Percentiles rank a stretch among this genome's conserved stretches.
These are phyloP conservation scores for Plectus sambesii DNA, from an alignment of 1,140 invertebrate species.

Conservation along the genomic window DNA sequence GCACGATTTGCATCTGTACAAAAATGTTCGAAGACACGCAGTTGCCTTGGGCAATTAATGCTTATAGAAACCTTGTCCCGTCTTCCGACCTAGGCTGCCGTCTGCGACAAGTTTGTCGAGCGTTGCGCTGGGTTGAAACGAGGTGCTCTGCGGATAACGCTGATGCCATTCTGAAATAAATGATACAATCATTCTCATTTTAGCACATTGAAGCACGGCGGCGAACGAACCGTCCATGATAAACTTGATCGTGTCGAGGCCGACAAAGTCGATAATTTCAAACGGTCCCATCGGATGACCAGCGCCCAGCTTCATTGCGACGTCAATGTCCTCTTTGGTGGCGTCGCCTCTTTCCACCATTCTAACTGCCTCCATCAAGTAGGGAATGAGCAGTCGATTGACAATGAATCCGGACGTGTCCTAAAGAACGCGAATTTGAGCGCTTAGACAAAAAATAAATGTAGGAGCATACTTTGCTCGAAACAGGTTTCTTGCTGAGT, in stretches of 20 bases:
- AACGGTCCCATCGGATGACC: slow-evolving; percentile 54
- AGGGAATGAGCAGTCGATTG: slow-evolving; percentile 67
- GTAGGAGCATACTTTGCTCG: slow-evolving; percentile 52
- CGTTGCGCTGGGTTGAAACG: slow-evolving; percentile 59
- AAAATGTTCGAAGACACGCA: no score
- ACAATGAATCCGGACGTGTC: slow-evolving; percentile 77
- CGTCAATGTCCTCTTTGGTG: slow-evolving; percentile 49
- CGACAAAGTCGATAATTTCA: slow-evolving; percentile 52
- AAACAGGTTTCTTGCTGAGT: slow-evolving; percentile 63
- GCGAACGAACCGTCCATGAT: slow-evolving; percentile 52
- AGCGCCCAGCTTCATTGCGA: slow-evolving; percentile 53
- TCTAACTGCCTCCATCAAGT: slow-evolving; percentile 61
- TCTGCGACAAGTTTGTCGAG: slow-evolving; percentile 64
- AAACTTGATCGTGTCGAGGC: slow-evolving; percentile 53
- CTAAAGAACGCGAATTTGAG: no score
- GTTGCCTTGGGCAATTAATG: slow-evolving; percentile 50
- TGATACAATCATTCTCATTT: no score
- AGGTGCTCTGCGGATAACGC: slow-evolving; percentile 62
- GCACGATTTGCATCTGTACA: no score
- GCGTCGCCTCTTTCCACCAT: slow-evolving; percentile 64
- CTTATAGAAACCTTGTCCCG: slow-evolving; percentile 73
- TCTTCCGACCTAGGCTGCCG: slow-evolving; percentile 69
- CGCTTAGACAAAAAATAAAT: no score
- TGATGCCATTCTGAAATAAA: slow-evolving; percentile 60
- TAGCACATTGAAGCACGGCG: background rate